These are phyloP conservation scores for Melanerpes aurifrons DNA, from an alignment of 2,113 vertebrate genomes.

Conservation along the genomic window DNA sequence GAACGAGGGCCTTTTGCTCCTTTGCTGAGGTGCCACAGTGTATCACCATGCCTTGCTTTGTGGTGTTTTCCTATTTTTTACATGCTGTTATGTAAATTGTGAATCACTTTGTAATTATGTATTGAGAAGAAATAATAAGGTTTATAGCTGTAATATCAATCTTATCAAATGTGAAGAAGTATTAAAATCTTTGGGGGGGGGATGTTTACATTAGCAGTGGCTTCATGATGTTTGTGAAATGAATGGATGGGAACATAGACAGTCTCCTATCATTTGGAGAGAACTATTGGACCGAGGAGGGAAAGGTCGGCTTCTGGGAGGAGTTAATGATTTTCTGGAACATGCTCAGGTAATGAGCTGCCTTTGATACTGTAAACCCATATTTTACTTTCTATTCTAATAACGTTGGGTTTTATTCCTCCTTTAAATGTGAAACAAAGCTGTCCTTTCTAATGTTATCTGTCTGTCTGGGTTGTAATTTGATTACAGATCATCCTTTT, in stretches of 20 bases:
- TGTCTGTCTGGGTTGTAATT: background rate
- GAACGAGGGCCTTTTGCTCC: background rate
- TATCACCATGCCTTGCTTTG: background rate
- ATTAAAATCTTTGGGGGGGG: background rate
- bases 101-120: background rate
- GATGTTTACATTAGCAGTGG: conserved; percentile 82
- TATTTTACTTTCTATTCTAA: background rate
- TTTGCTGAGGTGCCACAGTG: background rate
- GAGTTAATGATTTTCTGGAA: conserved; percentile 88
- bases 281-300: conserved; percentile 89
- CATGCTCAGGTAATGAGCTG: conserved; percentile 83
- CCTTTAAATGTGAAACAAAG: background rate
- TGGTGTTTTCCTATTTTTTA: background rate
- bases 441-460: background rate
- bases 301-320: conserved; percentile 88
- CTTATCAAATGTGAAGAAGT: background rate
- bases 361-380: background rate
- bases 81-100: background rate
- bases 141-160: background rate
- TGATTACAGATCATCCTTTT: conserved; percentile 1
- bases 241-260: conserved; percentile 85
- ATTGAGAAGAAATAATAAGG: background rate
- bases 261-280: conserved; percentile 92
- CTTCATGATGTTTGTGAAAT: conserved; percentile 78
- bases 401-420: background rate